These are phyloP conservation scores for Etheostoma perlongum DNA, from an alignment of 2,797 vertebrate genomes.

Conservation along the genomic window DNA sequence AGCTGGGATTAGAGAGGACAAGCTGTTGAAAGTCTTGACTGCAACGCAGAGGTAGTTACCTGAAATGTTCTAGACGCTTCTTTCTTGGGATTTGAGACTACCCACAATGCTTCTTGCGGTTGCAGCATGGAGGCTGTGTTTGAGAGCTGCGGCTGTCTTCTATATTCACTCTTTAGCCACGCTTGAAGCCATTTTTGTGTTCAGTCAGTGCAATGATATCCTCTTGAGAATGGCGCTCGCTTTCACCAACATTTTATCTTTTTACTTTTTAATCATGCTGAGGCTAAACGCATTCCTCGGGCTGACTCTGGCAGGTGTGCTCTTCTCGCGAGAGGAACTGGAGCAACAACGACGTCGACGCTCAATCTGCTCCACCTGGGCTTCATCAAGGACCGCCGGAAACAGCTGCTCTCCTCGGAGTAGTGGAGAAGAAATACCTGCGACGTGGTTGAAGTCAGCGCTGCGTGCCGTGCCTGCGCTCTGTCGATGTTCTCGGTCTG, in stretches of 20 bases:
- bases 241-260: slow-evolving; percentile 45
- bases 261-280: slow-evolving; percentile 61
- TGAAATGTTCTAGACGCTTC: slow-evolving; percentile 8
- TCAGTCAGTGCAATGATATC: slow-evolving; percentile 54
- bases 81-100: neutral
- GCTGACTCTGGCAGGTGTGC: slow-evolving; percentile 32
- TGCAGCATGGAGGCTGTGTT: slow-evolving; percentile 24
- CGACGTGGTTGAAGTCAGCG: neutral
- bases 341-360: neutral
- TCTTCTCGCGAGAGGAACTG: slow-evolving; percentile 4
- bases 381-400: slow-evolving; percentile 5
- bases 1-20: slow-evolving; percentile 18
- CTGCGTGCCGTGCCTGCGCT: slow-evolving; percentile 1
- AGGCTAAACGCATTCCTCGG: slow-evolving; percentile 61
- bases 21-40: neutral
- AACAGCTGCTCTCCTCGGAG: slow-evolving; percentile 9
- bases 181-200: slow-evolving; percentile 33
- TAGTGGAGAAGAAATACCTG: slow-evolving; percentile 1
- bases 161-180: slow-evolving; percentile 32
- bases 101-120: slow-evolving; percentile 2
- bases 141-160: slow-evolving; percentile 22
- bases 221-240: slow-evolving; percentile 55
- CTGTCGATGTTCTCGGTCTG: slow-evolving; percentile 1
- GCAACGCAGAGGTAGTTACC: slow-evolving; percentile 1
- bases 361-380: slow-evolving; percentile 33